Conservation (phyloP, 2,113 vertebrate species). For the Octodon degus region DNA sequence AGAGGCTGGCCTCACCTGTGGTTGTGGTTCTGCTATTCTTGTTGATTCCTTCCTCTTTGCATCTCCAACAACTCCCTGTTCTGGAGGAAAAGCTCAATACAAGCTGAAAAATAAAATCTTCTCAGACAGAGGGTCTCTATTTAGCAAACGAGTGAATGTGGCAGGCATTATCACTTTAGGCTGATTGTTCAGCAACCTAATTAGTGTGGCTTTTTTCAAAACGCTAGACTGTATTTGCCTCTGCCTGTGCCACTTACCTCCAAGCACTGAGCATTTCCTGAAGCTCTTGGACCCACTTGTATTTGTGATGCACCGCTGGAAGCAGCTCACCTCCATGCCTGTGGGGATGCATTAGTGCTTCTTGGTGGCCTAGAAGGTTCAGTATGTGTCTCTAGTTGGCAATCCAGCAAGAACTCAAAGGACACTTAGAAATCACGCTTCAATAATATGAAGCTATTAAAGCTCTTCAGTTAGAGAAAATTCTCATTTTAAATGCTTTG, state of each 20-base stretch:
- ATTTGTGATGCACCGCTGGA: not conserved
- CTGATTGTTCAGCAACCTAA: conserved; percentile 10
- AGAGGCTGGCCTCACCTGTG: not conserved
- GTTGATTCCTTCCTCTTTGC: not conserved
- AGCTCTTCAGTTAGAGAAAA: not conserved
- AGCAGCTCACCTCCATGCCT: not conserved
- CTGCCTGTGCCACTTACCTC: not conserved
- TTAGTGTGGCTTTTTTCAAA: conserved; percentile 31
- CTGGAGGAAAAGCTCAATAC: not conserved
- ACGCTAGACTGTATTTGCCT: not conserved
- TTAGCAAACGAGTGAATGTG: not conserved
- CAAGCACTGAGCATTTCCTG: not conserved
- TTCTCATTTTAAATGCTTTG: not conserved
- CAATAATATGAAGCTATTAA: not conserved
- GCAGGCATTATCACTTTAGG: not conserved
- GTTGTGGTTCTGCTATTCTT: not conserved
- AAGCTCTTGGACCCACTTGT: not conserved
- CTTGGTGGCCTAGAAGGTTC: not conserved
- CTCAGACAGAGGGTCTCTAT: not conserved
- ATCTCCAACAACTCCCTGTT: not conserved
- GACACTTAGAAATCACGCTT: not conserved
- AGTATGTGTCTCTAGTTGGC: not conserved
- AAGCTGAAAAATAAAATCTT: not conserved
- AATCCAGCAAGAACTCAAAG: not conserved
- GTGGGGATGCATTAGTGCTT: not conserved